Evolutionary conservation across 2,113 vertebrate species (phyloP), one percentile per base, ranked within the genome.

Genomic region (Tichodroma muraria): DNA sequence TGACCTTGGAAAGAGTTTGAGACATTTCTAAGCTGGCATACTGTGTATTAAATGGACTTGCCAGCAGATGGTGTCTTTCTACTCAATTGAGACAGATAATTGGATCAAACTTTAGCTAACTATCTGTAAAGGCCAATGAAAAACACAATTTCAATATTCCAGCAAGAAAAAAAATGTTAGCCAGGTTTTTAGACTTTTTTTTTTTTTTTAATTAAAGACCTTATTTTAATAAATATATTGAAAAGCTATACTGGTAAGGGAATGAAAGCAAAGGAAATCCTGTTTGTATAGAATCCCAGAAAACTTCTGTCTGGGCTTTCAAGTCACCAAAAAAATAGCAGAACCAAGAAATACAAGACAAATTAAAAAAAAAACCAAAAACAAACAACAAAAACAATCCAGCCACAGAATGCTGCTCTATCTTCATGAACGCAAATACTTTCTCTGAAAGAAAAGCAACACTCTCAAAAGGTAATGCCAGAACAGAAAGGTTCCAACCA

Each of bases 61-160:
- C 96, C 96, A 95, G 85, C 87, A 97, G 95, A 96, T 94, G 94
- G 91, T 83, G 93, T 63, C n/a, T 80, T 93, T 65, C 89, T 79
- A 95, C 61, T 89, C 86, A 90, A 35, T 44, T 88, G 86, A 84
- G 44, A 91, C 35, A 85, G 35, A 47, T 25, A 92, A 57, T 57
- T 45, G 45, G 54, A 28, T 77, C 53, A 68, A 40, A 77, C 61
- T 95, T 70, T 35, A 66, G 47, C 22, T 87, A 85, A 75, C 69
- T 68, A 38, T n/a, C 57, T 35, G n/a, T 63, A 94, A 89, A 44
- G 57, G 52, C 18, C 17, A 85, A 35, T 44, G 45, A 44, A 80
- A 66, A 66, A 22, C 8, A 71, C 30, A 38, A 40, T 52, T 80
- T 88, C 28, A 57, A 23, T 80, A 80, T 31, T 88, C 24, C 35